phyloP scores from a whole-genome alignment of 1,140 invertebrate species.

The Paralvinella palmiformis region DNA sequence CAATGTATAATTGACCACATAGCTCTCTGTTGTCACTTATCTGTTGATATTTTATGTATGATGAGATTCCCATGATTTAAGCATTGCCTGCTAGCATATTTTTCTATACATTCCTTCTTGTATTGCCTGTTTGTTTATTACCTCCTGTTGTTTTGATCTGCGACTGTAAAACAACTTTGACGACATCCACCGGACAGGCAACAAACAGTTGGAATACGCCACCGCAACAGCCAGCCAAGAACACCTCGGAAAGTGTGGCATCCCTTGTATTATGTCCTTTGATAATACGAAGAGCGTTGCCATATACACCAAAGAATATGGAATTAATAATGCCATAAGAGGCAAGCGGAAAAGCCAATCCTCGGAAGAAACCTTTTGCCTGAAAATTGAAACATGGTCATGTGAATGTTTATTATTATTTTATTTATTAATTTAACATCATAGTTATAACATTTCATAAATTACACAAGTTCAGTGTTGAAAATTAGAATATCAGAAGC shows the following conservation, averaged over 20 bases:
- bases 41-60: too few relatives aligned
- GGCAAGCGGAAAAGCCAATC: constrained; percentile 63
- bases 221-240: constrained; percentile 56
- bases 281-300: constrained; percentile 52
- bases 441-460: neutral
- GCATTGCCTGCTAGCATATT: too few relatives aligned
- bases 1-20: too few relatives aligned
- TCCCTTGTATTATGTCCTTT: constrained; percentile 12
- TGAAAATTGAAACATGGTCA: constrained; percentile 29
- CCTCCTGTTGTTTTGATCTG: constrained; percentile 38
- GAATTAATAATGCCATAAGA: constrained; percentile 65
- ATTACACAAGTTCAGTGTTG: too few relatives aligned
- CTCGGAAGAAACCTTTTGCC: constrained; percentile 65
- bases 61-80: too few relatives aligned
- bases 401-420: neutral
- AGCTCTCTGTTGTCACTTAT: too few relatives aligned
- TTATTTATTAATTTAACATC: neutral
- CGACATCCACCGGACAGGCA: constrained; percentile 63
- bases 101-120: too few relatives aligned
- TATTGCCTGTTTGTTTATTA: too few relatives aligned
- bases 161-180: constrained; percentile 67
- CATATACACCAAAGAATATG: constrained; percentile 67
- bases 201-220: constrained; percentile 59
- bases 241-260: constrained; percentile 39
- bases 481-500: too few relatives aligned